phyloP scores from a whole-genome alignment of 2,888 invertebrate species.

The Auanema sp. region DNA sequence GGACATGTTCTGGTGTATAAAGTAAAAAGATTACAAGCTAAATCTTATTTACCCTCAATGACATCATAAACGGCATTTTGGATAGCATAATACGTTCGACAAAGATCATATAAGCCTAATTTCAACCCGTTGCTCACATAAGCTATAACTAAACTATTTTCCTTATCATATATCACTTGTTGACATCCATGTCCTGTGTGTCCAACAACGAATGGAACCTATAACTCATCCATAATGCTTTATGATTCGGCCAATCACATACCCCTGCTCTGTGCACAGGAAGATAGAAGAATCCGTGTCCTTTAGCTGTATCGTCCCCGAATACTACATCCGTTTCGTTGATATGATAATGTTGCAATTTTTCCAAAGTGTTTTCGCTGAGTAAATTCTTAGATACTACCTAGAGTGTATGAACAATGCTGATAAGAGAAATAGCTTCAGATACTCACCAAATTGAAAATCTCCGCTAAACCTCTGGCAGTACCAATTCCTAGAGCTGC shows the following conservation, averaged over 20 bases:
- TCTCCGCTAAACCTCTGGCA: constrained; percentile 53
- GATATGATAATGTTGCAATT: constrained; percentile 31
- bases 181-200: constrained; percentile 53
- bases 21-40: too few species aligned
- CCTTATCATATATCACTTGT: constrained; percentile 27
- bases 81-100: constrained; percentile 35
- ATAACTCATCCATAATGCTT: neutral
- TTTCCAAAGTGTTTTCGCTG: constrained; percentile 31
- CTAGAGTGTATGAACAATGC: constrained; percentile 22
- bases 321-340: constrained; percentile 43
- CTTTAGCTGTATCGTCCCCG: constrained; percentile 37
- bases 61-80: constrained; percentile 41
- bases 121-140: constrained; percentile 49
- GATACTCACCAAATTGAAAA: constrained; percentile 48
- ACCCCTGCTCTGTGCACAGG: constrained; percentile 36
- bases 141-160: constrained; percentile 35
- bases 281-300: constrained; percentile 48
- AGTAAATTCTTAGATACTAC: constrained; percentile 37
- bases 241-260: constrained; percentile 6
- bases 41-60: constrained; percentile 17
- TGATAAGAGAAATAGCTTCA: neutral
- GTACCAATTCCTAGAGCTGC: constrained; percentile 61
- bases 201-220: constrained; percentile 41
- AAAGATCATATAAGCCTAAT: constrained; percentile 39
- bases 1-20: too few species aligned